phyloP scores from a whole-genome alignment of 2,888 invertebrate species.

The Ctena decussata region DNA sequence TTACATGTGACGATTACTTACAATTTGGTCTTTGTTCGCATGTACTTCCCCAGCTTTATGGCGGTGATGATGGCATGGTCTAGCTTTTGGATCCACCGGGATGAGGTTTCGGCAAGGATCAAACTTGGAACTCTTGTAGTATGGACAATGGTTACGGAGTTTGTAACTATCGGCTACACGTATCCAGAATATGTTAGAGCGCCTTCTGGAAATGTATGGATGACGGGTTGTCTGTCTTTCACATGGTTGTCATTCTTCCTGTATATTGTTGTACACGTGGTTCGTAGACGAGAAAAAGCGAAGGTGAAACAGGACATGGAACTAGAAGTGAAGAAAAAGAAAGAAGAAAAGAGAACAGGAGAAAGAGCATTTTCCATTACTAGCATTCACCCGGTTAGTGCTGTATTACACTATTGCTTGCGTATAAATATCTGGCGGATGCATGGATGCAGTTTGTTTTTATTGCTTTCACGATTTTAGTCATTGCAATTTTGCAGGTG shows the following conservation, averaged over 20 bases:
- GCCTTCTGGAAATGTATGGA: too few relatives aligned
- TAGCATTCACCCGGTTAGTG: constrained; percentile 7
- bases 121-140: too few relatives aligned
- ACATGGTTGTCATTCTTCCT: constrained; percentile 21
- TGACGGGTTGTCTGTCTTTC: too few relatives aligned
- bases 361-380: too few relatives aligned
- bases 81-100: constrained; percentile 48
- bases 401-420: too few relatives aligned
- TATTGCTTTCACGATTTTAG: too few relatives aligned
- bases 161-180: too few relatives aligned
- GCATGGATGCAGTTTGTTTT: too few relatives aligned
- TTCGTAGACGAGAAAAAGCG: constrained; percentile 20
- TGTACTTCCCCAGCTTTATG: constrained; percentile 44
- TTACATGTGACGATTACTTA: not conserved
- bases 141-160: too few relatives aligned
- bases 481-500: too few relatives aligned
- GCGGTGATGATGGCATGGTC: too few relatives aligned
- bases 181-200: not conserved
- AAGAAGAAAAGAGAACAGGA: not conserved
- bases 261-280: constrained; percentile 25
- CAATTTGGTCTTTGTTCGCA: not conserved
- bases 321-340: constrained; percentile 13
- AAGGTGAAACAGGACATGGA: not conserved
- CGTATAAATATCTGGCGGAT: too few relatives aligned
- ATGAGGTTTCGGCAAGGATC: constrained; percentile 31